Evolutionary conservation across 2,888 invertebrate genomes (phyloP).

Genomic region (Ectropis crepuscularia): DNA sequence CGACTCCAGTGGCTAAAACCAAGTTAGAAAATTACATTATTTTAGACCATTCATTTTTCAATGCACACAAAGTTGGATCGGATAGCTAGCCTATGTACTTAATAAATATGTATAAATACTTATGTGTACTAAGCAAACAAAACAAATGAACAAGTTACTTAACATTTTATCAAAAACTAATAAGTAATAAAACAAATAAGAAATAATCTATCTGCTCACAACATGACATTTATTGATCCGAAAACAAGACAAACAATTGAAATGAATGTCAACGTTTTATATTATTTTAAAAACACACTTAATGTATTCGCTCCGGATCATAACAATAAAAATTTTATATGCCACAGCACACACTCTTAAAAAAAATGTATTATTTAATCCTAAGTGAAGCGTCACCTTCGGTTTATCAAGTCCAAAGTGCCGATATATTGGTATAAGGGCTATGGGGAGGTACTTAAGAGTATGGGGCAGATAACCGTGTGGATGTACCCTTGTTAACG

Average conservation of each 20-base stretch:
- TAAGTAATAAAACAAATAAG: not conserved
- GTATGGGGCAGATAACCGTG: slow-evolving; percentile 78
- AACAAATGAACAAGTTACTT: not conserved
- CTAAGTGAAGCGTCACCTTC: slow-evolving; percentile 80
- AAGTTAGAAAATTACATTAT: too few species aligned
- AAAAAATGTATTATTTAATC: slow-evolving; percentile 81
- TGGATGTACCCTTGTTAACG: slow-evolving; percentile 83
- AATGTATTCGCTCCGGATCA: slow-evolving; percentile 62
- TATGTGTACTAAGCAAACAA: not conserved
- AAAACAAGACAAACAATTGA: slow-evolving; percentile 66
- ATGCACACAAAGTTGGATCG: too few species aligned
- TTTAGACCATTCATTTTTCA: too few species aligned
- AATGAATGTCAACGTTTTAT: slow-evolving; percentile 60
- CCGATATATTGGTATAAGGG: slow-evolving; percentile 83
- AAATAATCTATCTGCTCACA: slow-evolving; percentile 6
- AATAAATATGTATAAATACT: too few species aligned
- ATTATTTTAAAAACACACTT: slow-evolving; percentile 58
- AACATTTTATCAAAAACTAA: slow-evolving; percentile 1
- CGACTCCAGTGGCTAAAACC: too few species aligned
- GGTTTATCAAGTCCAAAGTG: slow-evolving; percentile 80
- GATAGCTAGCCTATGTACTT: too few species aligned
- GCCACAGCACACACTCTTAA: slow-evolving; percentile 65
- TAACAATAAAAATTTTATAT: slow-evolving; percentile 76
- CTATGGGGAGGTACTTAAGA: slow-evolving; percentile 76
- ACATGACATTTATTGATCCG: slow-evolving; percentile 64